These are phyloP conservation scores for Leptinotarsa peninsularis DNA, from an alignment of 2,888 invertebrate species.

Conservation along the genomic window DNA sequence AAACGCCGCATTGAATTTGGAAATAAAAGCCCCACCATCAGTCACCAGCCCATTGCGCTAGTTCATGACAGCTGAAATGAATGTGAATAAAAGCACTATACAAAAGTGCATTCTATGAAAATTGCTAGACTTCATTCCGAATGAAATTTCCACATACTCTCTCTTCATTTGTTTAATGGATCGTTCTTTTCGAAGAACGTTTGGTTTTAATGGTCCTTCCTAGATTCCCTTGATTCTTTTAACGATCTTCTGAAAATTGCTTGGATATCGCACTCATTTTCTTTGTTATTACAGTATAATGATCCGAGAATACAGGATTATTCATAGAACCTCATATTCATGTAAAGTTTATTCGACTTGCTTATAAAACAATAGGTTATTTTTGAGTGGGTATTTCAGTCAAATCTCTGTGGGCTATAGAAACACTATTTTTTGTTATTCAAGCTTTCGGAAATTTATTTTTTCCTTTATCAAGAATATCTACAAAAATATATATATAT, in stretches of 20 bases:
- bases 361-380: too few relatives aligned
- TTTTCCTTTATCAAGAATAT: too few relatives aligned
- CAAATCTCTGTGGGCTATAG: too few relatives aligned
- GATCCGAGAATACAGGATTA: neutral
- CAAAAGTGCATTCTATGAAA: conserved; percentile 27
- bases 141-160: conserved; percentile 28
- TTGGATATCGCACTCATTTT: neutral
- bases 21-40: conserved; percentile 34
- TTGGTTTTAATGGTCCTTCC: conserved; percentile 1
- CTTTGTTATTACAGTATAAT: neutral
- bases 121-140: conserved; percentile 26
- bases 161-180: conserved; percentile 25
- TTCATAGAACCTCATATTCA: too few relatives aligned
- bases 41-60: conserved; percentile 25
- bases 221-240: neutral
- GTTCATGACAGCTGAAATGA: conserved; percentile 34
- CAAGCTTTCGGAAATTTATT: too few relatives aligned
- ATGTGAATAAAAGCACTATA: conserved; percentile 31
- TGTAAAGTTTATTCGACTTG: too few relatives aligned
- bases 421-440: too few relatives aligned
- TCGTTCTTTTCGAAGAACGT: conserved; percentile 13
- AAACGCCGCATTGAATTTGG: conserved; percentile 30
- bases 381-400: too few relatives aligned
- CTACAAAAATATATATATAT: too few relatives aligned
- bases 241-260: neutral